Conservation (phyloP, 92 coral and sea anemone species). For the Plumapathes pennacea region DNA sequence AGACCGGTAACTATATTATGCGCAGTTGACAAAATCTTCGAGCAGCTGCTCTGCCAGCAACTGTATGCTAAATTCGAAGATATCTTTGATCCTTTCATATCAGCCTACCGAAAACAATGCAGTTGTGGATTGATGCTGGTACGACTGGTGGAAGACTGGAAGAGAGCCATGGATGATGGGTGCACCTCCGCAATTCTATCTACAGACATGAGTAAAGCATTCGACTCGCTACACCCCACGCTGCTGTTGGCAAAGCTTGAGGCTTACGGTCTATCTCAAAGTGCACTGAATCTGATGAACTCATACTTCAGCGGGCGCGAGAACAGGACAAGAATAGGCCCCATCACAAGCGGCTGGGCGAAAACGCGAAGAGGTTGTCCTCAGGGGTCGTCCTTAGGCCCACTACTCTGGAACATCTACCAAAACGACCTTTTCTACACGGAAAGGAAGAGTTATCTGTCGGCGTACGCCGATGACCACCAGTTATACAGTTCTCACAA, state of each 20-base stretch:
- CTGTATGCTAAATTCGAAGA: constrained; percentile 1
- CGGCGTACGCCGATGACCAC: constrained; percentile 58
- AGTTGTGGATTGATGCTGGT: constrained; percentile 35
- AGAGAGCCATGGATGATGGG: constrained; percentile 14
- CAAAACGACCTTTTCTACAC: constrained; percentile 59
- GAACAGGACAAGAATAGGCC: constrained; percentile 23
- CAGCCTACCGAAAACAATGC: constrained; percentile 31
- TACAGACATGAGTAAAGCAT: constrained; percentile 57
- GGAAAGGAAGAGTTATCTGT: constrained; percentile 33
- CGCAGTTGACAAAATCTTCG: constrained; percentile 31
- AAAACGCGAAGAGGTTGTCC: constrained; percentile 37
- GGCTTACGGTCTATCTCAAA: constrained; percentile 36
- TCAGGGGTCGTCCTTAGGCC: constrained; percentile 57
- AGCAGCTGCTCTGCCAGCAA: constrained; percentile 8
- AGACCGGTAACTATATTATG: constrained; percentile 25
- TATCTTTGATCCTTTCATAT: constrained; percentile 24
- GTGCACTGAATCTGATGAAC: constrained; percentile 16
- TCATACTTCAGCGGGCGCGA: constrained; percentile 38
- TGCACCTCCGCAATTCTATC: constrained; percentile 10
- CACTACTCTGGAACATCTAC: constrained; percentile 51
- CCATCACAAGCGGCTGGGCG: constrained; percentile 27
- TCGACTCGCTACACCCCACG: constrained; percentile 50
- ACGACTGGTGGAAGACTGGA: constrained; percentile 51
- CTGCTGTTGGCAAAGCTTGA: constrained; percentile 40
- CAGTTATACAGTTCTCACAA: constrained; percentile 31